Evolutionary conservation across 2,888 invertebrate species (phyloP).

Genomic region (Microdon myrmicae): DNA sequence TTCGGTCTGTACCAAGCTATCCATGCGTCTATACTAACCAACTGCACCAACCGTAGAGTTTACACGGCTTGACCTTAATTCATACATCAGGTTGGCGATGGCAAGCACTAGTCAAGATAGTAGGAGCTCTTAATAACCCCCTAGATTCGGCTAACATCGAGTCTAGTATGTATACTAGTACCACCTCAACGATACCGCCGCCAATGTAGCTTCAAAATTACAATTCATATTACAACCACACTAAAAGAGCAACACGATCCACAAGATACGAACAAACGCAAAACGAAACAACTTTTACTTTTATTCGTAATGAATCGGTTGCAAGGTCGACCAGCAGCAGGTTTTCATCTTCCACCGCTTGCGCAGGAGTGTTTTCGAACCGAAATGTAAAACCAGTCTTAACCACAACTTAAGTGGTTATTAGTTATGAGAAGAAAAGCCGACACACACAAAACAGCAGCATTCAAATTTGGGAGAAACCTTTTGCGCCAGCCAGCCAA

Average conservation of each 20-base stretch:
- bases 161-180: too few relatives aligned
- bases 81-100: slow-evolving; percentile 41
- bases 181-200: too few relatives aligned
- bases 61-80: slow-evolving; percentile 46
- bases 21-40: too few relatives aligned
- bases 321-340: slow-evolving; percentile 63
- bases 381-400: slow-evolving; percentile 42
- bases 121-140: slow-evolving; percentile 41
- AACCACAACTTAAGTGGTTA: slow-evolving; percentile 44
- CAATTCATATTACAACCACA: slow-evolving; percentile 25
- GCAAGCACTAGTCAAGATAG: slow-evolving; percentile 29
- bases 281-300: slow-evolving; percentile 51
- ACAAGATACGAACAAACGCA: slow-evolving; percentile 10
- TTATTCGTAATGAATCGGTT: slow-evolving; percentile 60
- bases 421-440: slow-evolving; percentile 27
- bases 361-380: slow-evolving; percentile 1
- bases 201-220: slow-evolving; percentile 29
- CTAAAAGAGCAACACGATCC: slow-evolving; percentile 9
- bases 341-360: slow-evolving; percentile 45
- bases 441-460: not conserved
- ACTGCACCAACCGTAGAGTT: slow-evolving; percentile 32
- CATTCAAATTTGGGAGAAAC: slow-evolving; percentile 39
- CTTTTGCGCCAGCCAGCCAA: slow-evolving; percentile 10
- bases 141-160: too few relatives aligned
- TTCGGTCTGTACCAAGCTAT: too few relatives aligned